Evolutionary conservation across 2,113 vertebrate genomes (phyloP).

Genomic region (Acinonyx jubatus): DNA sequence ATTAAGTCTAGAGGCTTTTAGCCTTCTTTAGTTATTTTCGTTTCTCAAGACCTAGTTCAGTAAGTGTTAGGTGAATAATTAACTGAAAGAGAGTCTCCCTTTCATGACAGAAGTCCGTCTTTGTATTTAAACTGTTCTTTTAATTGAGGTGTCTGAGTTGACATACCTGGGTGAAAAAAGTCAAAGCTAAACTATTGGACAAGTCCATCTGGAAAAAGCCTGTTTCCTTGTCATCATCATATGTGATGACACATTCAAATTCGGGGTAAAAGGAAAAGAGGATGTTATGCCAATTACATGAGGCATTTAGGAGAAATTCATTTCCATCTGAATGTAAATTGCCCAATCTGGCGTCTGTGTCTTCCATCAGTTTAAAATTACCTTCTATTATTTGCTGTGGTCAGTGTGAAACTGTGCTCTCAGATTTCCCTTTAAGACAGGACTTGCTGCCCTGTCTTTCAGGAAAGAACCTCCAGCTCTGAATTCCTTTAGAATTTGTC

Average conservation of each 20-base stretch:
- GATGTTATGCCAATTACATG: background rate
- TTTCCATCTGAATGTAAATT: background rate
- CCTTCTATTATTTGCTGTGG: background rate
- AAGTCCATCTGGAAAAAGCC: background rate
- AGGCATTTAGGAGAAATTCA: background rate
- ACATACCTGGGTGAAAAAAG: background rate
- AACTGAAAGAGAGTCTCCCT: background rate
- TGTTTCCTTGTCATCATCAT: background rate
- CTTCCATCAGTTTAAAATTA: background rate
- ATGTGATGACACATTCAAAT: background rate
- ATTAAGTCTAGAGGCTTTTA: background rate
- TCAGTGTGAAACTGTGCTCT: background rate
- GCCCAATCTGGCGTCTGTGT: background rate
- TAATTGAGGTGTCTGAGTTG: background rate
- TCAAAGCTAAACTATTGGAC: background rate
- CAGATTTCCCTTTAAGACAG: background rate
- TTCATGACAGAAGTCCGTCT: background rate
- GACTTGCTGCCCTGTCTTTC: background rate
- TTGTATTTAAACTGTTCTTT: background rate
- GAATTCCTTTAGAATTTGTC: background rate
- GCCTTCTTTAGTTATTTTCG: background rate
- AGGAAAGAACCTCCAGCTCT: background rate
- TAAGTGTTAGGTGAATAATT: conserved; percentile 25
- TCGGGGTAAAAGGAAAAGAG: background rate
- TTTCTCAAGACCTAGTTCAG: background rate